Conservation (phyloP, 2,797 vertebrate genomes). For the Syncerus caffer region DNA sequence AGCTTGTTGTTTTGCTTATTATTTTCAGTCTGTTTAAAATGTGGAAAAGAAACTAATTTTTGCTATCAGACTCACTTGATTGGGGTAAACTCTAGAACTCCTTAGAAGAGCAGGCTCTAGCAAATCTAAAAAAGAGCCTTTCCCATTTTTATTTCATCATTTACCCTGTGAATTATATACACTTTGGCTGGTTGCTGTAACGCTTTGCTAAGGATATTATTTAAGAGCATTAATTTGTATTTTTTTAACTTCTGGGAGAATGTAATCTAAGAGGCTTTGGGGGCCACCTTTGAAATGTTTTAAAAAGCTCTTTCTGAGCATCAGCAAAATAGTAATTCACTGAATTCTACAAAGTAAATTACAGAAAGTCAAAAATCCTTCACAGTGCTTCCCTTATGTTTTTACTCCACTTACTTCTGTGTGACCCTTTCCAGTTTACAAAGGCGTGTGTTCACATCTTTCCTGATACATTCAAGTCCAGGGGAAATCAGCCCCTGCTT, state of each 20-base stretch:
- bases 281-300: constrained; percentile 23
- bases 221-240: not conserved
- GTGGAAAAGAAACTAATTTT: constrained; percentile 14
- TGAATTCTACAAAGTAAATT: constrained; percentile 38
- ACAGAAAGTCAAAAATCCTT: not conserved
- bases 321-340: constrained; percentile 5
- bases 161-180: not conserved
- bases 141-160: not conserved
- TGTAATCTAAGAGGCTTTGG: not conserved
- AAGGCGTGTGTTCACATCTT: not conserved
- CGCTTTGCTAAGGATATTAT: constrained; percentile 4
- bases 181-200: not conserved
- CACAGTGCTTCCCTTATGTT: not conserved
- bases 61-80: constrained; percentile 4
- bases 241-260: constrained; percentile 11
- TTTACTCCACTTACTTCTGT: not conserved
- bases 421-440: not conserved
- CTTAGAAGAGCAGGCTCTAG: not conserved
- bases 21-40: not conserved
- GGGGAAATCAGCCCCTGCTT: not conserved
- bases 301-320: not conserved
- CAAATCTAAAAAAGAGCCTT: constrained; percentile 10
- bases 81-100: not conserved
- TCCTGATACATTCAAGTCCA: not conserved
- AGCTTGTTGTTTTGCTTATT: not conserved